phyloP scores from a whole-genome alignment of 1,140 invertebrate genomes.

The Neuroterus valhalla region DNA sequence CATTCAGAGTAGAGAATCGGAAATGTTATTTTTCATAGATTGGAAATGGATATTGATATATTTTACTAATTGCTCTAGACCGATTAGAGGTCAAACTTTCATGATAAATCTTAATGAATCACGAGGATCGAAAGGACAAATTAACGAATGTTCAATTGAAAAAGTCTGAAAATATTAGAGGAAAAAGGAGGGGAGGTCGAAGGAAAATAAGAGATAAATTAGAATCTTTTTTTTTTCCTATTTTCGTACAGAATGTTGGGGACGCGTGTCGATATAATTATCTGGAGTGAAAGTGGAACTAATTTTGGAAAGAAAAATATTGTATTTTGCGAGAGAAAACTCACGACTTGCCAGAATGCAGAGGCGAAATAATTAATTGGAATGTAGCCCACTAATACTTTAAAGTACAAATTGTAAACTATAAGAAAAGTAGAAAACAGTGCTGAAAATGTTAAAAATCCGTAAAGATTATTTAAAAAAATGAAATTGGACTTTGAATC shows the following conservation, averaged over 20 bases:
- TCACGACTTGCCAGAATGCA: constrained; percentile 24
- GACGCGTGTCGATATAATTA: background rate
- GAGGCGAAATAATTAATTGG: constrained; percentile 9
- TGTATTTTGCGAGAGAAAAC: constrained; percentile 12
- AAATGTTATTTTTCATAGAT: constrained; percentile 44
- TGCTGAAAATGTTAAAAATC: background rate
- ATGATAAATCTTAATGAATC: constrained; percentile 19
- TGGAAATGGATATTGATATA: constrained; percentile 47
- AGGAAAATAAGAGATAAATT: constrained; percentile 27
- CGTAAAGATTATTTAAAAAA: background rate
- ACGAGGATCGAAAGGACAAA: constrained; percentile 21
- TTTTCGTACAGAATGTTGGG: constrained; percentile 17
- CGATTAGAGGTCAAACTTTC: background rate
- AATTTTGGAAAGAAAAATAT: background rate
- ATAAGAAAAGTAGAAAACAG: background rate
- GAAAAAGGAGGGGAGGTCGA: background rate
- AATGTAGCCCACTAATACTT: background rate
- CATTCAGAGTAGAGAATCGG: constrained; percentile 20
- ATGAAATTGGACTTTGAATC: background rate
- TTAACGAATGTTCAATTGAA: constrained; percentile 7
- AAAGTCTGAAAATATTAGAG: constrained; percentile 35
- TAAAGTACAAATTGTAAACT: constrained; percentile 23
- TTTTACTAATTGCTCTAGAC: constrained; percentile 37
- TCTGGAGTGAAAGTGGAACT: background rate
- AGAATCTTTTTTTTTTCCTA: constrained; percentile 8